A percentile compares a stretch with the other conserved stretches of the same genome.
phyloP scores from a whole-genome alignment of 1,140 invertebrate species.

The Mizuhopecten yessoensis region DNA sequence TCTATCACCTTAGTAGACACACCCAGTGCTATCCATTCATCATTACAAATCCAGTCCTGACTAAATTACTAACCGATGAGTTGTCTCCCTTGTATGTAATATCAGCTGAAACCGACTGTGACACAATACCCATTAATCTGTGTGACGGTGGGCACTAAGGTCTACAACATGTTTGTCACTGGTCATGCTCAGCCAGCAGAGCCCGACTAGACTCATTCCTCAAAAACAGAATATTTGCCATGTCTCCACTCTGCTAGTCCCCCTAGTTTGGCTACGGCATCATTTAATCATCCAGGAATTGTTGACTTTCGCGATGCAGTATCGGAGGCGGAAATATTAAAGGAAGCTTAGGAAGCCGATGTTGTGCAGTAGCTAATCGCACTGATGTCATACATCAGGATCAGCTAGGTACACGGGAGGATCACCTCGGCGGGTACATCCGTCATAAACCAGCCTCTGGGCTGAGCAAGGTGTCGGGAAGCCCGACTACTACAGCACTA shows the following conservation, averaged over 20 bases:
- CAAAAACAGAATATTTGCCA: neutral
- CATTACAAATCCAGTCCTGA: neutral
- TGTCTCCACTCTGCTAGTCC: no score
- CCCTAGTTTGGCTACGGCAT: neutral
- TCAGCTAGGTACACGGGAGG: neutral
- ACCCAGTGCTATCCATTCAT: neutral
- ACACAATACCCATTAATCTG: slow-evolving; percentile 9
- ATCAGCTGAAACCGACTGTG: neutral
- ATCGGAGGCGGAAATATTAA: slow-evolving; percentile 6
- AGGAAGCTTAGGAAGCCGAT: slow-evolving; percentile 25
- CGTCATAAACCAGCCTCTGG: neutral
- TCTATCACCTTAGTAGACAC: no score
- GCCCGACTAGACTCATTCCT: neutral
- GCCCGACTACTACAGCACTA: neutral
- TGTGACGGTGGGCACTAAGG: neutral
- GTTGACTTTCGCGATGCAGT: neutral
- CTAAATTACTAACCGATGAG: neutral
- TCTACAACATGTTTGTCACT: neutral
- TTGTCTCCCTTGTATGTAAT: neutral
- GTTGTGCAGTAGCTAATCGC: neutral
- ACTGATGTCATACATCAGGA: slow-evolving; percentile 25
- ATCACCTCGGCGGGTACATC: slow-evolving; percentile 36
- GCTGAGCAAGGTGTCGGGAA: slow-evolving; percentile 22
- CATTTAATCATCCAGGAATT: neutral
- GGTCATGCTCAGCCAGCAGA: neutral